Evolutionary conservation across 2,888 invertebrate species (phyloP).

Genomic region (Microctonus brassicae): DNA sequence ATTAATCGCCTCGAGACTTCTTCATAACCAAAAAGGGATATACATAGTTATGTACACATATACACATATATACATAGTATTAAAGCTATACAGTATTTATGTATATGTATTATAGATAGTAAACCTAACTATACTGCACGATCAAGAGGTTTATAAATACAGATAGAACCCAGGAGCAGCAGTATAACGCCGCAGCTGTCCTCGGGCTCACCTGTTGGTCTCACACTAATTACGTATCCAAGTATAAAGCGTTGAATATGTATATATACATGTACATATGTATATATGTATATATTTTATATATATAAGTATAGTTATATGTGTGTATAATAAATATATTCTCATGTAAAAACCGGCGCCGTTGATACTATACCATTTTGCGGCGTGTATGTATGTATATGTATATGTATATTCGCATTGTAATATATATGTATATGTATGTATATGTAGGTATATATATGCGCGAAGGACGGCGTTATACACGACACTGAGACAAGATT

Average conservation of each 20-base stretch:
- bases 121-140: background rate
- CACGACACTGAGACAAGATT: conserved; percentile 51
- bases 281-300: too few relatives aligned
- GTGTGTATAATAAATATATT: background rate
- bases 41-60: background rate
- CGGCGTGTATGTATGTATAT: background rate
- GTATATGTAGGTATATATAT: background rate
- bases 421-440: background rate
- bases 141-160: conserved; percentile 7
- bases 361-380: background rate
- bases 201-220: conserved; percentile 62
- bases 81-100: too few relatives aligned
- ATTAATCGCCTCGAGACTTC: conserved; percentile 24
- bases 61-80: background rate
- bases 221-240: conserved; percentile 59
- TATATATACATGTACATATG: conserved; percentile 18
- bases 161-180: conserved; percentile 28
- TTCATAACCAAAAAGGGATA: background rate
- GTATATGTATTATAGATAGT: background rate
- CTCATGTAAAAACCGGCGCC: background rate
- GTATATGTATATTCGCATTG: background rate
- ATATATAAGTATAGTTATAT: too few relatives aligned
- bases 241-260: conserved; percentile 51
- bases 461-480: conserved; percentile 37
- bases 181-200: conserved; percentile 53